These are phyloP conservation scores for Lutjanus campechanus DNA, from an alignment of 2,797 vertebrate genomes.

Conservation along the genomic window DNA sequence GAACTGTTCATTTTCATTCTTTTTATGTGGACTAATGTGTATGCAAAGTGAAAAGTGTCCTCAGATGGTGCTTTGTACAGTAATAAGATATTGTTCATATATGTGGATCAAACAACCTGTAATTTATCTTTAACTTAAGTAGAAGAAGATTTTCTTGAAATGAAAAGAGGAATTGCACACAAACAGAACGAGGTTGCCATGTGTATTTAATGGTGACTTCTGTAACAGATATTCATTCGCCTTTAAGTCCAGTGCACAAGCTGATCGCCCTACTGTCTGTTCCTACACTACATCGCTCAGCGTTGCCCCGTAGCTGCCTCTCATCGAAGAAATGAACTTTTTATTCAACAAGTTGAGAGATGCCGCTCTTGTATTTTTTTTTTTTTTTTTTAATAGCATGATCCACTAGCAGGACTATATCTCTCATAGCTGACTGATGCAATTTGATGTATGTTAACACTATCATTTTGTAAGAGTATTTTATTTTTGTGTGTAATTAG, in stretches of 20 bases:
- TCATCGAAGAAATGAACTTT: constrained; percentile 60
- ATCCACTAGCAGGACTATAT: constrained; percentile 87
- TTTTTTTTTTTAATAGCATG: constrained; percentile 83
- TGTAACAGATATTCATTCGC: constrained; percentile 69
- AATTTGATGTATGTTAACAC: constrained; percentile 90
- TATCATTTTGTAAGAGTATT: constrained; percentile 91
- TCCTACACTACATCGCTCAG: constrained; percentile 65
- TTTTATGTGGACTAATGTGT: constrained; percentile 66
- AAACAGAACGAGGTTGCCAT: constrained; percentile 67
- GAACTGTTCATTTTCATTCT: constrained; percentile 66
- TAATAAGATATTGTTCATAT: constrained; percentile 84
- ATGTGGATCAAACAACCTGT: constrained; percentile 85
- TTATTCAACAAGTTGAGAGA: constrained; percentile 68
- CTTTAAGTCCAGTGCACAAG: constrained; percentile 89
- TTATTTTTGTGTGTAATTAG: constrained; percentile 94
- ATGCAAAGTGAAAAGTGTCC: constrained; percentile 83
- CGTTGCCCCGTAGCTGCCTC: constrained; percentile 69
- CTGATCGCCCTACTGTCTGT: constrained; percentile 71
- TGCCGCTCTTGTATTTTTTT: constrained; percentile 57
- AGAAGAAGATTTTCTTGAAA: constrained; percentile 66
- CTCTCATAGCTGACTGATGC: constrained; percentile 88
- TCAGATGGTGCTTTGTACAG: constrained; percentile 89
- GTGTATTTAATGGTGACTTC: constrained; percentile 67
- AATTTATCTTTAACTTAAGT: constrained; percentile 89
- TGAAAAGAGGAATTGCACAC: constrained; percentile 80